Percentiles rank a stretch among this genome's conserved stretches.
phyloP scores from a whole-genome alignment of 2,888 invertebrate genomes.

The Eupelmus urozonus region DNA sequence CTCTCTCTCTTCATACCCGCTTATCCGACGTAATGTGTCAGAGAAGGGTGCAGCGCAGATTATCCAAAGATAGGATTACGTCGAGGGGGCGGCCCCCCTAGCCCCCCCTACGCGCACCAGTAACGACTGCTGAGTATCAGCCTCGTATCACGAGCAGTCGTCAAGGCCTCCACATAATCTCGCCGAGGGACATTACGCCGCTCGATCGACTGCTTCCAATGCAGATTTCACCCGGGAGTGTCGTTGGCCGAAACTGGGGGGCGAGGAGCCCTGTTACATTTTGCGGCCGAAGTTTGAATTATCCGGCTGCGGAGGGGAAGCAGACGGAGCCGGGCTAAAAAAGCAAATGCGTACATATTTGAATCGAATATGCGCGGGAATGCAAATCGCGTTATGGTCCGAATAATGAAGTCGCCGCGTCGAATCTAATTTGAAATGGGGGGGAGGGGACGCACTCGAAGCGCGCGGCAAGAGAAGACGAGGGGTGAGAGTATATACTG shows the following conservation, averaged over 20 bases:
- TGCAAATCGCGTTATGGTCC: conserved; percentile 54
- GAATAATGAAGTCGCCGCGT: conserved; percentile 22
- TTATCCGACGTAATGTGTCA: neutral
- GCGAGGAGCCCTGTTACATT: conserved; percentile 30
- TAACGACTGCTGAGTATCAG: neutral
- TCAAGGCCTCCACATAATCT: neutral
- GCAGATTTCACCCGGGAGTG: conserved; percentile 42
- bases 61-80: conserved; percentile 46
- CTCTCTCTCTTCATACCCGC: neutral
- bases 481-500: conserved; percentile 39
- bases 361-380: conserved; percentile 51
- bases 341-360: neutral
- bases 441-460: neutral
- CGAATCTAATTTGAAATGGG: conserved; percentile 48
- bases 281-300: conserved; percentile 64
- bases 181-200: neutral
- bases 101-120: neutral
- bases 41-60: conserved; percentile 16
- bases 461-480: conserved; percentile 41
- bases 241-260: conserved; percentile 38
- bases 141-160: neutral
- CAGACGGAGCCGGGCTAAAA: neutral
- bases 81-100: neutral
- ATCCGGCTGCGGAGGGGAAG: conserved; percentile 44
- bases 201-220: conserved; percentile 36